These are phyloP conservation scores for Halichondria panicea DNA, from an alignment of 37 sponge, comb jelly and placozoan species.

Conservation along the genomic window DNA sequence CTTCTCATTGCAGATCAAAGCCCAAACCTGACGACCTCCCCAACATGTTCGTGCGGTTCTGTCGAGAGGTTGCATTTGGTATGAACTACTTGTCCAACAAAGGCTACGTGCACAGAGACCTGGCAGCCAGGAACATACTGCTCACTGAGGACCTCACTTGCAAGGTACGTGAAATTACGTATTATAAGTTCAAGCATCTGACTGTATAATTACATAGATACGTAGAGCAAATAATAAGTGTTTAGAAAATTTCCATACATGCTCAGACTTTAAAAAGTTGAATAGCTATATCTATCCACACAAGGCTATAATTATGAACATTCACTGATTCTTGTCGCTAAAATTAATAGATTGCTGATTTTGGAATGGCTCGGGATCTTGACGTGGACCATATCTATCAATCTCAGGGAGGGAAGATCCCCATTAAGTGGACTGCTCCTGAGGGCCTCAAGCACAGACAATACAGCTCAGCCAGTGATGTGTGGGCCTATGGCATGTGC, in stretches of 20 bases:
- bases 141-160: constrained; percentile 53
- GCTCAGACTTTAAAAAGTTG: neutral
- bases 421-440: constrained; percentile 75
- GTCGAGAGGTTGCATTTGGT: constrained; percentile 56
- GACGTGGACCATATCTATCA: constrained; percentile 30
- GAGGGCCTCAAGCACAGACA: constrained; percentile 41
- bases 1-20: neutral
- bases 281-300: neutral
- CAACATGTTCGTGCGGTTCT: constrained; percentile 33
- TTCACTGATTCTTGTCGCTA: neutral
- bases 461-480: constrained; percentile 66
- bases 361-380: constrained; percentile 72
- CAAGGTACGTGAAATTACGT: constrained; percentile 57
- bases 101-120: constrained; percentile 66
- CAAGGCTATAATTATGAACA: neutral
- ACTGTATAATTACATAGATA: neutral
- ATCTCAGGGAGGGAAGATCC: constrained; percentile 55
- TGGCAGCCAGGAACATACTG: constrained; percentile 72
- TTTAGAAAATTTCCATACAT: no score
- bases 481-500: constrained; percentile 71
- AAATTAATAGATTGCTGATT: constrained; percentile 69
- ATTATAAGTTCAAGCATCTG: neutral
- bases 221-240: no score
- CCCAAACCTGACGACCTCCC: constrained; percentile 11
- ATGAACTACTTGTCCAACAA: constrained; percentile 68